Conservation (phyloP, 2,113 vertebrate species). For the Sterrhoptilus dennistouni region DNA sequence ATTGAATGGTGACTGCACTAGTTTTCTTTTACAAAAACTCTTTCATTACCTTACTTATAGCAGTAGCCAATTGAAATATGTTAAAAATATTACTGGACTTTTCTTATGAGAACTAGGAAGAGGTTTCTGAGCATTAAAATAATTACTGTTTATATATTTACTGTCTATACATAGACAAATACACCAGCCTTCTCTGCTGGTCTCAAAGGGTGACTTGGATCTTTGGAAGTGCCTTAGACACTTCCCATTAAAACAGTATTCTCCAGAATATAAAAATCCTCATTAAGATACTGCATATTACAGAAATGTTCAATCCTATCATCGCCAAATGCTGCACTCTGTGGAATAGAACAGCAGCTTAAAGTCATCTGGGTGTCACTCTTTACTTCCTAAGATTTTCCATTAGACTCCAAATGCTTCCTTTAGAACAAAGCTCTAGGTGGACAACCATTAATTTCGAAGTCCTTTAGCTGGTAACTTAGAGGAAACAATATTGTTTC, state of each 20-base stretch:
- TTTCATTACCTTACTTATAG: background rate
- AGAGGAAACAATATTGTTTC: background rate
- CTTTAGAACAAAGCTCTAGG: background rate
- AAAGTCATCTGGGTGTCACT: background rate
- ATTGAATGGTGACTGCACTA: background rate
- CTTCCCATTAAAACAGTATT: background rate
- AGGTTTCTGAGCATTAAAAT: background rate
- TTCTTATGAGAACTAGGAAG: background rate
- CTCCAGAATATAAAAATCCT: background rate
- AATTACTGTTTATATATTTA: background rate
- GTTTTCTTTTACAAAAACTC: background rate
- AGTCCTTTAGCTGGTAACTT: background rate
- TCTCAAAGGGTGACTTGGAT: background rate
- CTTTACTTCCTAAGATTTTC: background rate
- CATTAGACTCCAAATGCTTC: background rate
- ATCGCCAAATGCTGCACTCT: background rate
- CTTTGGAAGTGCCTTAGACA: background rate
- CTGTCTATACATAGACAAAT: background rate
- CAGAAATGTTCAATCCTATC: background rate
- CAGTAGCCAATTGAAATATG: background rate
- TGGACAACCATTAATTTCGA: background rate
- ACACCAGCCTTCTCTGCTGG: background rate
- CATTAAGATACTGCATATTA: background rate
- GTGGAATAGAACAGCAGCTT: background rate
- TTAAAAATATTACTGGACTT: background rate